These are phyloP conservation scores for Drosophila equinoxialis DNA, from an alignment of 1,140 invertebrate species.

Conservation along the genomic window DNA sequence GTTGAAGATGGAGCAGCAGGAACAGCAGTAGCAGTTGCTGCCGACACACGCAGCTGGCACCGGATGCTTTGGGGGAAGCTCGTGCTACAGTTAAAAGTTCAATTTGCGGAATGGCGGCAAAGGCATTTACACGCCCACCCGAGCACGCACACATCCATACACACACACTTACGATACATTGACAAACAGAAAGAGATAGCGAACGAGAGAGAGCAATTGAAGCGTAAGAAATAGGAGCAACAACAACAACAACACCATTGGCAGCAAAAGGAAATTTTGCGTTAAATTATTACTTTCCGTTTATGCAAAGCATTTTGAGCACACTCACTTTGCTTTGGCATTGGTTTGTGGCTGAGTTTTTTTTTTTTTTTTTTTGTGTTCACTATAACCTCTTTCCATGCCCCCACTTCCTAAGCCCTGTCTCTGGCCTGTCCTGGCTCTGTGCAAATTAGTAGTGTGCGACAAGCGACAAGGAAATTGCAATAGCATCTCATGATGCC, in stretches of 20 bases:
- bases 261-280: conserved; percentile 81
- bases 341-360: conserved; percentile 59
- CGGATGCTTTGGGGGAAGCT: conserved; percentile 75
- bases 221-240: conserved; percentile 74
- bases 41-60: conserved; percentile 66
- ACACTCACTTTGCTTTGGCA: conserved; percentile 67
- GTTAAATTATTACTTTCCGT: conserved; percentile 83
- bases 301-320: conserved; percentile 80
- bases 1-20: conserved; percentile 4
- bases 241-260: conserved; percentile 22
- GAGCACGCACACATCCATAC: conserved; percentile 23
- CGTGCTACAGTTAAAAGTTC: conserved; percentile 79
- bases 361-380: conserved; percentile 31
- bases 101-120: conserved; percentile 71
- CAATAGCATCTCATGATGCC: conserved; percentile 82
- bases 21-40: conserved; percentile 44
- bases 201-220: conserved; percentile 52
- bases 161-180: conserved; percentile 19
- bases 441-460: conserved; percentile 78
- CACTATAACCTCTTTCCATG: conserved; percentile 38
- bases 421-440: conserved; percentile 43
- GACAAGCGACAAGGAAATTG: conserved; percentile 78
- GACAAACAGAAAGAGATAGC: conserved; percentile 6
- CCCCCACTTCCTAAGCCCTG: too few species aligned
- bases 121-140: conserved; percentile 58